A percentile compares a stretch with the other conserved stretches of the same genome.
phyloP scores from a whole-genome alignment of 2,113 vertebrate species.

The Thymallus thymallus region DNA sequence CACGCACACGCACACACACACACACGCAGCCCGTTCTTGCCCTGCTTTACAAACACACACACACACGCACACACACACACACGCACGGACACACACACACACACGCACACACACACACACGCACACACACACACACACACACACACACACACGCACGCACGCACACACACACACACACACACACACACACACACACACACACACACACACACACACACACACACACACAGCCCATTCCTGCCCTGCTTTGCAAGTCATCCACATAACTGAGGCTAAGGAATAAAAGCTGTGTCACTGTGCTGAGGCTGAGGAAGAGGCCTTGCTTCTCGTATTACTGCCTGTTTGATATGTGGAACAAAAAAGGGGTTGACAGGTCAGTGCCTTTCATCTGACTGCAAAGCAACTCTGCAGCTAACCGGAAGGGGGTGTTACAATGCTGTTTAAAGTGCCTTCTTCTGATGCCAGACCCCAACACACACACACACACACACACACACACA shows the following conservation, averaged over 20 bases:
- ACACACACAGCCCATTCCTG: conserved; percentile 31
- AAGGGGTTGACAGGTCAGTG: conserved; percentile 35
- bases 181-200: too few relatives aligned
- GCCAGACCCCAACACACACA: not conserved
- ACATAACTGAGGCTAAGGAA: conserved; percentile 46
- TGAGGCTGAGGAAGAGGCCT: conserved; percentile 31
- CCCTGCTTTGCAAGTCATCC: conserved; percentile 50
- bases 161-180: too few relatives aligned
- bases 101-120: too few relatives aligned
- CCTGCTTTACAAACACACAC: conserved; percentile 41
- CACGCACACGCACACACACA: not conserved
- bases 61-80: too few relatives aligned
- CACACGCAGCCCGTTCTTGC: conserved; percentile 28
- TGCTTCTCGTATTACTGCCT: conserved; percentile 38
- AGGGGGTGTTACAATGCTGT: not conserved
- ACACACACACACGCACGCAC: too few relatives aligned
- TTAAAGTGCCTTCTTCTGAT: conserved; percentile 1
- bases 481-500: not conserved
- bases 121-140: too few relatives aligned
- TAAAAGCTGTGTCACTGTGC: conserved; percentile 63
- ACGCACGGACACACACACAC: too few relatives aligned
- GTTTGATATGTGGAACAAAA: conserved; percentile 35
- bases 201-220: too few relatives aligned
- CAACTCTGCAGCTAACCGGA: conserved; percentile 8
- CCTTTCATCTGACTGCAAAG: conserved; percentile 32